A percentile compares a stretch with the other conserved stretches of the same genome.
Evolutionary conservation across 2,797 vertebrate species (phyloP).

Genomic region (Helostoma temminkii): DNA sequence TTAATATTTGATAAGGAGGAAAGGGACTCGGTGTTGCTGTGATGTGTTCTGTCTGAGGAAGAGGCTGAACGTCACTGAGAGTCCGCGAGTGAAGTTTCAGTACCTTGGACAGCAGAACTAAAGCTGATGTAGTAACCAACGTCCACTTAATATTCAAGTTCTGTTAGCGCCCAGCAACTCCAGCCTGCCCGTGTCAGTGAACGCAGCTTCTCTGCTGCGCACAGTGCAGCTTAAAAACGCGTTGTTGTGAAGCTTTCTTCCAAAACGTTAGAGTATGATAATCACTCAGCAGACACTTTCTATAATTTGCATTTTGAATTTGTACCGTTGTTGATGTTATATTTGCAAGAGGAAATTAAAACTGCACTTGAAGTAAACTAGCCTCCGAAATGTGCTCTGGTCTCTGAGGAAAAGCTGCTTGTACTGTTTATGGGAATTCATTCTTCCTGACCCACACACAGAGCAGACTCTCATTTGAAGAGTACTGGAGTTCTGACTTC

Average conservation of each 20-base stretch:
- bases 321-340: background rate
- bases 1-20: slow-evolving; percentile 14
- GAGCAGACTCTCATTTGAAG: slow-evolving; percentile 2
- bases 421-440: slow-evolving; percentile 11
- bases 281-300: too few relatives aligned
- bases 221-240: background rate
- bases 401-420: slow-evolving; percentile 17
- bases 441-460: slow-evolving; percentile 11
- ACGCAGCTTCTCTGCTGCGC: slow-evolving; percentile 21
- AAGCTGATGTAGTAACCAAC: background rate
- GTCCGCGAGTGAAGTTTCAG: slow-evolving; percentile 11
- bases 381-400: background rate
- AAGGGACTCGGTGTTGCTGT: background rate
- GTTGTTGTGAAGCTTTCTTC: background rate
- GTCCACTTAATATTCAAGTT: slow-evolving; percentile 6
- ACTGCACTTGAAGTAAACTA: background rate
- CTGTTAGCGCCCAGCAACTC: slow-evolving; percentile 21
- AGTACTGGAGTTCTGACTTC: background rate
- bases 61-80: background rate
- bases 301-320: too few relatives aligned
- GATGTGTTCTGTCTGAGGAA: background rate
- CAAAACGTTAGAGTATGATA: too few relatives aligned
- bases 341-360: background rate
- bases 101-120: slow-evolving; percentile 34
- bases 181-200: slow-evolving; percentile 29